Evolutionary conservation across 2,113 vertebrate genomes (phyloP), one percentile per base, ranked within the genome.

Genomic region (Rhodinocichla rosea): DNA sequence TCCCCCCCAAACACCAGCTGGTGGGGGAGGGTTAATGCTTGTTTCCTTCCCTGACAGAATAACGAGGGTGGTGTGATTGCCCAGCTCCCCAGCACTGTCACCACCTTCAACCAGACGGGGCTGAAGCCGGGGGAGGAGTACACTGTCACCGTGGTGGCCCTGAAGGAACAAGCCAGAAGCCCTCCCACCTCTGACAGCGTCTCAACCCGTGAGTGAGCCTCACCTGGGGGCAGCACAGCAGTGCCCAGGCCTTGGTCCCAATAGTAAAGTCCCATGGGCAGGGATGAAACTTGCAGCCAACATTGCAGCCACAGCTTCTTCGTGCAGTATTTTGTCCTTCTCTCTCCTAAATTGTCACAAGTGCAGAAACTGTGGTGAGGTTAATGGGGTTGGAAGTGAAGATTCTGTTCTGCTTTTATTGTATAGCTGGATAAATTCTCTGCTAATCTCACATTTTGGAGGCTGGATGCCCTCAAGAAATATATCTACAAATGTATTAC

Each of bases 61-160:
- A 99, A 99, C 5, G 99, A 99, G 92, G 99, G 99, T 15, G 99
- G 99, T 6, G 98, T 99, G 97, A 99, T 99, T 0, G 99, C 99
- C 22, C 99, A 99, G 97, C 98, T 99, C 37, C 99, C 99, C 91
- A 99, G 99, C 87, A 99, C 98, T 1, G 99, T 99, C 80, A 99
- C 99, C 22, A 99, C 98, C 40, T 99, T 99, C 97, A 98, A 99
- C 92, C 99, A 99, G 97, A 99, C 98, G 0, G 99, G 99, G 12
- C 96, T 99, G 71, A 99, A 99, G 83, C 99, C 99, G 0, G 99
- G 99, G 10, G 99, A 99, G 21, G 99, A 99, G 84, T 99, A 99
- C 91, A 99, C 98, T 0, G 99, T 99, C 59, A 99, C 98, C 22
- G 91, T 99, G 45, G 99, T 99, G 87, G 99, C 99, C 8, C 98